Base-by-base conservation (phyloP, 1,140 invertebrate genomes). In the Rhyzopertha dominica region DNA sequence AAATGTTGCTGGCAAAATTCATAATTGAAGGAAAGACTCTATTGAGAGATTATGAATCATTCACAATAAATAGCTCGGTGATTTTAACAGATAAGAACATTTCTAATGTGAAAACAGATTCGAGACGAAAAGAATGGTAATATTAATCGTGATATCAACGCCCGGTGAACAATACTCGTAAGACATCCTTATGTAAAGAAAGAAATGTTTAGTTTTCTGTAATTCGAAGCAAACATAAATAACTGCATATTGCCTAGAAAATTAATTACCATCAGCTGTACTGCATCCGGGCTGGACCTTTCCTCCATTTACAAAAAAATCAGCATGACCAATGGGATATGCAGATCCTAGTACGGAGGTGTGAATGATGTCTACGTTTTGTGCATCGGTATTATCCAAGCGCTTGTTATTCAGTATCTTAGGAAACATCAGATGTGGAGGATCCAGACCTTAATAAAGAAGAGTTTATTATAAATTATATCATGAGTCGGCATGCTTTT, bases 361-460 rank as follows among this genome's bases (percentile, higher is more conserved):
- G 13, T 40, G 38, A 28, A 40, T 40, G 4, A 40, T 18, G 12
- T 40, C 38, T 5, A 40, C 38, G 22, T 40, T 40, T 26, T 26
- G 10, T 5, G 38, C 38, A 12, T 26, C 23, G 13, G 2, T 9
- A 16, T 28, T 26, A 29, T 40, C 38, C 24, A 40, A 20, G n/a
- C 25, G 23, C 29, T 40, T 17, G 13, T 8, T 40, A 5, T 28
- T 13, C n/a, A 26, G 5, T 8, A 17, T 40, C 7, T 26, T 14
- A 10, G 29, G 13, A 18, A 28, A 28, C 23, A 25, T 7, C 2
- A 26, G 38, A 16, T n/a, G 16, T 5, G 38, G 24, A 14, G 38
- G 38, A 40, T 40, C 38, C 8, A 40, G 14, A 28, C 38, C 38
- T 40, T 23, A 4, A n/a, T 17, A 4, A 28, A 8, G n/a, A 26